These are phyloP conservation scores for Lacerta bilineata DNA, from an alignment of 2,797 vertebrate species.

Conservation along the genomic window DNA sequence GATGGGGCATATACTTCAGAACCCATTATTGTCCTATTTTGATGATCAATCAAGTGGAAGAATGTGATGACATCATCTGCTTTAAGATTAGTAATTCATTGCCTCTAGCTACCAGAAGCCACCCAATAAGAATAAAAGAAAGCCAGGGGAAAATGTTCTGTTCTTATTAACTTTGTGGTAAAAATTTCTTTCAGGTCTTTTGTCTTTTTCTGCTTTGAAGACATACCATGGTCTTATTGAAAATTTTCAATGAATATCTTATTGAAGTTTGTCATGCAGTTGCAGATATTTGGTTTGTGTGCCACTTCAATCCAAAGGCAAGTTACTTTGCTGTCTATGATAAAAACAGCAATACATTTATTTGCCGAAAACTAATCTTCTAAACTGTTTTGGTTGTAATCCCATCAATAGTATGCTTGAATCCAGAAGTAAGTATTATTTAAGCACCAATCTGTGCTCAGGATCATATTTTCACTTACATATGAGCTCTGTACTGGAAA, in stretches of 20 bases:
- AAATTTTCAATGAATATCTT: not conserved
- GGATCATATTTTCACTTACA: constrained; percentile 3
- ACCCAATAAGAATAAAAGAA: constrained; percentile 59
- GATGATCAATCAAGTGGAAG: constrained; percentile 75
- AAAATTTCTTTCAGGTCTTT: constrained; percentile 41
- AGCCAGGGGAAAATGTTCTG: constrained; percentile 52
- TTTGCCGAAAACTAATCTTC: not conserved
- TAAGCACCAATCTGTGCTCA: not conserved
- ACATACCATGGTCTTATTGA: not conserved
- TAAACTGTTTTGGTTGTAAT: not conserved
- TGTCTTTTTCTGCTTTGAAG: not conserved
- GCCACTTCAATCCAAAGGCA: not conserved
- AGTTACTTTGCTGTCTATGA: not conserved
- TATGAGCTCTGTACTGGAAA: not conserved
- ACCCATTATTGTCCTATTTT: constrained; percentile 74
- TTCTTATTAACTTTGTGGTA: constrained; percentile 63
- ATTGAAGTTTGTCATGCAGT: not conserved
- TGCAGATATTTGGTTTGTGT: not conserved
- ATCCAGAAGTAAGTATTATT: not conserved
- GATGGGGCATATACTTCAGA: constrained; percentile 77
- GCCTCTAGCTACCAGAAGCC: constrained; percentile 69
- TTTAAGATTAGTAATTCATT: constrained; percentile 73
- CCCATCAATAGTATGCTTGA: not conserved
- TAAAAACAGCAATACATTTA: not conserved
- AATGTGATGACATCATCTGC: constrained; percentile 72